Base-by-base conservation (phyloP, 2,113 vertebrate species). In the Notothenia rossii region DNA sequence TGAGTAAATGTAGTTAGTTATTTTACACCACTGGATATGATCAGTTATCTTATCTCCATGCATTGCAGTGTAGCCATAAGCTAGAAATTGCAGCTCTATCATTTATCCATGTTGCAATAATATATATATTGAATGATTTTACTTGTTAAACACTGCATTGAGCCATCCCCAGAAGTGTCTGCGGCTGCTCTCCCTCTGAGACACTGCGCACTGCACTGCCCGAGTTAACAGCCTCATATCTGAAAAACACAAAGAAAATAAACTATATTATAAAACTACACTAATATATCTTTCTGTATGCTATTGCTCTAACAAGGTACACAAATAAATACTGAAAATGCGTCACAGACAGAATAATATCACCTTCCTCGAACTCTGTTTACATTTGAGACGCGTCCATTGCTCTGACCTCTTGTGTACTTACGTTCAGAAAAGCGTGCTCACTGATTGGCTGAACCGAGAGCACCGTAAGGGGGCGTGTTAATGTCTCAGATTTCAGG, bases 121-220 rank as follows among this genome's bases (percentile, higher is more conserved):
- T 5, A 51, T 40, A 40, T 40, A 25, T 25, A 25, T 25, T 22
- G 22, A 22, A 36, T 7, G 2, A 25, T 33, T 93, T 96, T 94
- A 99, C 98, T 96, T 98, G 96, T 99, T 99, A 91, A 99, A 99
- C 43, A 99, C 96, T 0, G 97, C 93, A 55, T 99, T 99, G 81
- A 99, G 93, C 98, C 98, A 99, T 1, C 96, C 95, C 98, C 98
- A 99, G 93, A 99, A 97, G 61, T 46, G 73, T 83, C 98, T 94
- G 84, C 86, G 83, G 75, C 89, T 71, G 54, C 10, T 5, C 67
- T 75, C 79, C 67, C 75, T 82, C 72, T 88, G 89, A 50, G 48
- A 15, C 77, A 51, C 25, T 0, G 83, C 70, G 4, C 71, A 86
- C 60, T 14, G 86, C 5, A 73, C 79, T 0, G 95, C 58, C 6